Evolutionary conservation across 2,113 vertebrate species (phyloP).

Genomic region (Dryoscopus gambensis): DNA sequence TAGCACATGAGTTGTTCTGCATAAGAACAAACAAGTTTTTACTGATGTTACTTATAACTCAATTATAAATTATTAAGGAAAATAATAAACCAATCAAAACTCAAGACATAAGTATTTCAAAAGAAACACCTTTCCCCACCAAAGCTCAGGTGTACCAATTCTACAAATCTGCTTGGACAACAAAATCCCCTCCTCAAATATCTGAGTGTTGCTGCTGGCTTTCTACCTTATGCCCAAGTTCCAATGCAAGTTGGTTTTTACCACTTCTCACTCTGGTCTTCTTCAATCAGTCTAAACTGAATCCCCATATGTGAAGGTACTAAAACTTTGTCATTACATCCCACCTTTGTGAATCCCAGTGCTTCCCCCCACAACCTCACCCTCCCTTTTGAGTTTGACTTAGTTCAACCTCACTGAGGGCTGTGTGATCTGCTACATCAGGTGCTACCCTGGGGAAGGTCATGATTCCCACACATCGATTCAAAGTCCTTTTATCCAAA

Average conservation of each 20-base stretch:
- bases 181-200: neutral
- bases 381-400: neutral
- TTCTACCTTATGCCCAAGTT: neutral
- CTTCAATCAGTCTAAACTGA: neutral
- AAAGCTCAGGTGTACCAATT: neutral
- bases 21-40: neutral
- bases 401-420: neutral
- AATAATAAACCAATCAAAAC: neutral
- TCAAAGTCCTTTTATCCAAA: neutral
- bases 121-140: neutral
- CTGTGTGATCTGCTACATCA: neutral
- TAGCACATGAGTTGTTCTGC: neutral
- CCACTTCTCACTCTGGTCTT: neutral
- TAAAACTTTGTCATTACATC: neutral
- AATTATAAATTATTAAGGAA: neutral
- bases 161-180: neutral
- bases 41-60: neutral
- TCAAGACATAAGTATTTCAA: neutral
- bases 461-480: neutral
- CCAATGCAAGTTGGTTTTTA: neutral
- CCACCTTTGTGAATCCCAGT: neutral
- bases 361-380: neutral
- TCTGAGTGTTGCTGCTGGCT: neutral
- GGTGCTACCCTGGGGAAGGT: neutral
- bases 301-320: neutral